Evolutionary conservation across 2,113 vertebrate species (phyloP).

Genomic region (Boleophthalmus pectinirostris): DNA sequence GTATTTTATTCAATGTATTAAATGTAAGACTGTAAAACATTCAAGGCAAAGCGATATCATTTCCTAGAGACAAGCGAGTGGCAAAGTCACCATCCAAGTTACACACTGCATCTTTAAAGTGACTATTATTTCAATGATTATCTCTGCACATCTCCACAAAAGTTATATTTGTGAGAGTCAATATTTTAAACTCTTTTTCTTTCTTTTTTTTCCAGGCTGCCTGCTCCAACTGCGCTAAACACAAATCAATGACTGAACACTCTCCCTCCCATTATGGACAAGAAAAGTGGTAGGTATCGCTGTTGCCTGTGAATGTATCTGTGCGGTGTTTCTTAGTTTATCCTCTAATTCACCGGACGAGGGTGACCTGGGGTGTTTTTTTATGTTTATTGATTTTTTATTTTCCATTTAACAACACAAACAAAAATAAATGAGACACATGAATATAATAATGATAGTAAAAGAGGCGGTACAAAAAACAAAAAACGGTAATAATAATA

Average conservation of each 20-base stretch:
- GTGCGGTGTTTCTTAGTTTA: slow-evolving; percentile 5
- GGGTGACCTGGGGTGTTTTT: neutral
- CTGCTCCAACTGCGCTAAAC: slow-evolving; percentile 57
- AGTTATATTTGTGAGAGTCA: neutral
- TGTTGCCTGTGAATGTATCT: neutral
- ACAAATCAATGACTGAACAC: slow-evolving; percentile 76
- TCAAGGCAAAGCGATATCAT: no score
- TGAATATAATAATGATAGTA: no score
- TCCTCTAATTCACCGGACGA: neutral
- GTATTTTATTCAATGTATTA: no score
- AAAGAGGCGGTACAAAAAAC: no score
- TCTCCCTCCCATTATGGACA: slow-evolving; percentile 85
- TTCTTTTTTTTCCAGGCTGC: slow-evolving; percentile 5
- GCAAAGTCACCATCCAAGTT: no score
- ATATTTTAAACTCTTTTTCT: neutral
- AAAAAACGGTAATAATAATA: no score
- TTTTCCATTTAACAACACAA: no score
- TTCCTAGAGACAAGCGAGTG: no score
- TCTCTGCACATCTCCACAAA: neutral
- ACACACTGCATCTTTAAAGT: neutral
- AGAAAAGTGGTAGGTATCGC: slow-evolving; percentile 84
- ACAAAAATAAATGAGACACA: no score
- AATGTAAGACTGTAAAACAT: no score
- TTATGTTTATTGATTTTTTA: no score
- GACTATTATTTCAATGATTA: neutral